Evolutionary conservation across 2,797 vertebrate genomes (phyloP).

Genomic region (Linurgus olivaceus): DNA sequence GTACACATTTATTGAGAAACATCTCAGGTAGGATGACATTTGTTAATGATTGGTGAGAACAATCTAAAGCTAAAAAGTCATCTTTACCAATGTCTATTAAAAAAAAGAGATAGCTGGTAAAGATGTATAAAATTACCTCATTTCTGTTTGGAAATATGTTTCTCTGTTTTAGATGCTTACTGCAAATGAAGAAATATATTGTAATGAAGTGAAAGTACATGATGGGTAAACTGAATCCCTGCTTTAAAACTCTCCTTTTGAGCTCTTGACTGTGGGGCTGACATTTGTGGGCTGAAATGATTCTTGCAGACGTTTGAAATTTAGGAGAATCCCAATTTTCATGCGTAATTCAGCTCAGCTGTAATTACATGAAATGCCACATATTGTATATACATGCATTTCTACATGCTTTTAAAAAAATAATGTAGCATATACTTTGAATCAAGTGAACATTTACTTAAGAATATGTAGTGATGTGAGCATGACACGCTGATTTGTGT

Average conservation of each 20-base stretch:
- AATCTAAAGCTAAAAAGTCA: background rate
- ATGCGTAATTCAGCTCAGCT: background rate
- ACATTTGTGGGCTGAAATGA: background rate
- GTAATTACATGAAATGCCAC: background rate
- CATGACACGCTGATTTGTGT: background rate
- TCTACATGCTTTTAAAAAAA: background rate
- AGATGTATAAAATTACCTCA: background rate
- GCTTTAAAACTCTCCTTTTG: background rate
- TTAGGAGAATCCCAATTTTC: background rate
- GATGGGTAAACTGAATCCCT: background rate
- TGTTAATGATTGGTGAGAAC: background rate
- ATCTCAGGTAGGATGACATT: background rate
- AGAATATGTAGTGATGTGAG: background rate
- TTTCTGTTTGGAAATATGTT: background rate
- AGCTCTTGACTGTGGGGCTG: background rate
- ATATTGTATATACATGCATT: background rate
- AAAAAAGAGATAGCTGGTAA: background rate
- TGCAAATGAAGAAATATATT: background rate
- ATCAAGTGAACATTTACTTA: background rate
- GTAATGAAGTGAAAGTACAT: background rate
- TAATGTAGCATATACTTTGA: background rate
- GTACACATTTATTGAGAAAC: background rate
- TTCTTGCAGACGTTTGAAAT: background rate
- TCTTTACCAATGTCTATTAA: background rate
- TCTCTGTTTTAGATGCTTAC: background rate